These are phyloP conservation scores for Leptosomus discolor DNA, from an alignment of 2,113 vertebrate genomes.

Conservation along the genomic window DNA sequence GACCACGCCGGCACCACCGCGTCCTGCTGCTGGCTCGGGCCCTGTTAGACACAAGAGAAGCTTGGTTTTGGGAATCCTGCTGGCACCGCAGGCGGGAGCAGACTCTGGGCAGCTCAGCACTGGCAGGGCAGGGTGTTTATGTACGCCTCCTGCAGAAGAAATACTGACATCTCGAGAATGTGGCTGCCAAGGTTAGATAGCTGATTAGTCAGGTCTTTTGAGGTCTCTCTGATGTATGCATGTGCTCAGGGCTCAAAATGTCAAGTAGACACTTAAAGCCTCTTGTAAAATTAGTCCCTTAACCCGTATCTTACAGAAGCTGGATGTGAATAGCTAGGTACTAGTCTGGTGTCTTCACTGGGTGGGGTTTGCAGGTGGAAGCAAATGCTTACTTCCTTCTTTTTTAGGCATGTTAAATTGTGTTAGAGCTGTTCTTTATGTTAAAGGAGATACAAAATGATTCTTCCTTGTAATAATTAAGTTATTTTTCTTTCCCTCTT, in stretches of 20 bases:
- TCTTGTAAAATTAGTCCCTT: background rate
- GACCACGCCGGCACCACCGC: rapidly evolving
- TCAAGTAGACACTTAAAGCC: background rate
- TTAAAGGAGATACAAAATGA: background rate
- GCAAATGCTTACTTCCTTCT: background rate
- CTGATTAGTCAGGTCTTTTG: background rate
- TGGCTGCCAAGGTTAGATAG: background rate
- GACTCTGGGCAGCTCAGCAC: background rate
- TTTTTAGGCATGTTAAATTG: background rate
- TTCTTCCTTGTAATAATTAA: background rate
- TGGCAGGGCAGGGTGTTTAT: background rate
- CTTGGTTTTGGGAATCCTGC: background rate
- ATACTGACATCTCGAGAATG: background rate
- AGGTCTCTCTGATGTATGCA: background rate
- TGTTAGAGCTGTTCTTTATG: background rate
- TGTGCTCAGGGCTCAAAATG: background rate
- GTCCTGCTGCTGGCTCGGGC: background rate
- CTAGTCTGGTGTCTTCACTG: background rate
- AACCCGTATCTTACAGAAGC: background rate
- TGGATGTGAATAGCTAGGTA: background rate
- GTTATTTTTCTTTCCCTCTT: background rate
- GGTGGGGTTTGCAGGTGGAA: background rate
- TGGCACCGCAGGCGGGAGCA: background rate
- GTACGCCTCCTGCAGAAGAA: background rate
- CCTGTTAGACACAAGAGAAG: background rate